Evolutionary conservation across 2,888 invertebrate genomes (phyloP).

Genomic region (Oxyteleia sp.): DNA sequence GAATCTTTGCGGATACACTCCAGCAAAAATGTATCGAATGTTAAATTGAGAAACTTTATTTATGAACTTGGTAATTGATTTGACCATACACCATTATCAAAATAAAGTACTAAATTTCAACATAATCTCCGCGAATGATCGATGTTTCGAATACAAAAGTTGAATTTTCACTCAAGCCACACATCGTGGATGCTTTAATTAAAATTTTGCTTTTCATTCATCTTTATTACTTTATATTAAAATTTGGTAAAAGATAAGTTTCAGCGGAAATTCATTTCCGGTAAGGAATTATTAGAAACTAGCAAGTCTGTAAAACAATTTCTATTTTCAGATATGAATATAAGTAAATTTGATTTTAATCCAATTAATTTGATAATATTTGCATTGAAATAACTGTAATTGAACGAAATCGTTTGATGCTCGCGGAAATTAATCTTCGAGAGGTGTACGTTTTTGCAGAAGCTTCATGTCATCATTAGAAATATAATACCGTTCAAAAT

Average conservation of each 20-base stretch:
- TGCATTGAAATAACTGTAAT: neutral
- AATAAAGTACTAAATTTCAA: neutral
- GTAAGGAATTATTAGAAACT: neutral
- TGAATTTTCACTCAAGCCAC: neutral
- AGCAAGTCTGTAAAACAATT: too few relatives aligned
- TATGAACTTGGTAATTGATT: conserved; percentile 32
- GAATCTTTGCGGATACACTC: conserved; percentile 10
- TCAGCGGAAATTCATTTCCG: neutral
- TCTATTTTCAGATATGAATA: neutral
- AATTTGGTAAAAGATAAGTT: conserved; percentile 32
- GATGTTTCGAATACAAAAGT: neutral
- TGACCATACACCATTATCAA: conserved; percentile 18
- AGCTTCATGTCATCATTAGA: neutral
- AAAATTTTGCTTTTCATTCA: neutral
- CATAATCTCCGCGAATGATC: neutral
- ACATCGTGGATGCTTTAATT: neutral
- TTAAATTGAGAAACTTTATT: conserved; percentile 35
- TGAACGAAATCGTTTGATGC: too few relatives aligned
- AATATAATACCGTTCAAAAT: conserved; percentile 1
- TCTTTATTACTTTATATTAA: neutral
- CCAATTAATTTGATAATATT: conserved; percentile 29
- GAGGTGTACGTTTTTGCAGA: neutral
- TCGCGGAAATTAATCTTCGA: neutral
- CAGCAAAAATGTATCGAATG: conserved; percentile 22
- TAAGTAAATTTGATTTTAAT: conserved; percentile 12